Base-by-base conservation (phyloP, 1,140 invertebrate genomes). In the Conus betulinus region DNA sequence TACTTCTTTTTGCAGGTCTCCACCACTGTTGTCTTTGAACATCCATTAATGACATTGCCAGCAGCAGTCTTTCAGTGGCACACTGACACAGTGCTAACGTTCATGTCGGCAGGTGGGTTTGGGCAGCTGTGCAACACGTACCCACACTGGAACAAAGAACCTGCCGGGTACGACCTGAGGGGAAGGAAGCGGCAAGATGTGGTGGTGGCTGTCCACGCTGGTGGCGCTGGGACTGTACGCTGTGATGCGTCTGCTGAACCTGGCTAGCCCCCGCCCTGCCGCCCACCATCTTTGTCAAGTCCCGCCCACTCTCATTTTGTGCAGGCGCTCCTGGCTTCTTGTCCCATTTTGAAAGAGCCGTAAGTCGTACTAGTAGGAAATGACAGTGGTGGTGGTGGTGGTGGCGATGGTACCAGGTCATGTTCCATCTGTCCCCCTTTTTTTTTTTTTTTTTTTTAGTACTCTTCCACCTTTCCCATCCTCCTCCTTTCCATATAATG, bases 181-280 rank as follows among this genome's bases (percentile, higher is more conserved):
- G 20, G 67, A 71, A 6, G 67, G 20, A 6, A 20, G 11, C 15
- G 57, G 60, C 10, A n/a, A 71, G 6, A 71, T 71, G 67, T 87
- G 63, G 27, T 89, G 57, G 67, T 91, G 25, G 85, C 81, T 79
- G 88, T 71, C 17, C 6, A 71, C 81, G 13, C 7, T 91, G n/a
- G 55, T 89, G 20, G 88, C 52, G 20, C 60, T 89, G 13, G 67
- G 89, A 4, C 74, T 89, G 27, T 91, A 89, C 82, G 55, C 60
- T 13, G 15, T 98, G 86, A 97, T 98, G 93, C 96, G 97, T 93
- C 97, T 98, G 92, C 95, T 98, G 74, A 98, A 98, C 95, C 97
- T 98, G 81, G 97, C 97, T 94, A 97, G 97, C 92, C 96, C 97
- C 92, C 39, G 96, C 97, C 0, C 96, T 97, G 88, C 97, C 97